Conservation (phyloP, 1,140 invertebrate species). For the Trachelipus rathkii region DNA sequence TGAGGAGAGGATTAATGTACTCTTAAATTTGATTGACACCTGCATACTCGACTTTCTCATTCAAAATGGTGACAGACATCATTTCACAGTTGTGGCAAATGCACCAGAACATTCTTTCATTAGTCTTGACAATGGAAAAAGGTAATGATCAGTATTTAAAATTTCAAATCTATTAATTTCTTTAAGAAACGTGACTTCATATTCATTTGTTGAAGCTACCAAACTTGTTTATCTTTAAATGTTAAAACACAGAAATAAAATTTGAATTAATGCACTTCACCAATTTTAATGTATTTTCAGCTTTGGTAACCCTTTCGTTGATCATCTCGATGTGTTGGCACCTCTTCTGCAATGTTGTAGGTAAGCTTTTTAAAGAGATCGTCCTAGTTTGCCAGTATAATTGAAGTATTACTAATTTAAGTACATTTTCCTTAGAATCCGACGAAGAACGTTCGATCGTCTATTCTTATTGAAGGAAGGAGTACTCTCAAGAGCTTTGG, state of each 20-base stretch:
- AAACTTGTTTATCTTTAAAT: too few relatives aligned
- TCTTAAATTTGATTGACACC: neutral
- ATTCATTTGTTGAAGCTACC: too few relatives aligned
- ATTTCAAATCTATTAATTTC: too few relatives aligned
- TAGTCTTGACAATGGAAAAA: neutral
- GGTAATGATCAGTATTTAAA: neutral
- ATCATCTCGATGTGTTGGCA: neutral
- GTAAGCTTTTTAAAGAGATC: neutral
- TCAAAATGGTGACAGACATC: constrained; percentile 6
- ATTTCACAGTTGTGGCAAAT: neutral
- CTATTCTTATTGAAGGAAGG: neutral
- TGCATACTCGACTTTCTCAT: neutral
- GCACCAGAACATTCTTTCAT: neutral
- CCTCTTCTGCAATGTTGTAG: neutral
- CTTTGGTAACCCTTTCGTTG: neutral
- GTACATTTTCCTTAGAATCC: neutral
- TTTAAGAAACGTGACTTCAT: too few relatives aligned
- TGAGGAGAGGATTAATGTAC: neutral
- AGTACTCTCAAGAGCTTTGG: neutral
- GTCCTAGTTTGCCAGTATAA: too few relatives aligned
- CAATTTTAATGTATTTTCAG: neutral
- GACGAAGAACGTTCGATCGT: neutral
- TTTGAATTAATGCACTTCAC: too few relatives aligned
- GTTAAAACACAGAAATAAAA: too few relatives aligned
- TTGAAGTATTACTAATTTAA: too few relatives aligned